Percentiles rank a stretch among this genome's conserved stretches.
Evolutionary conservation across 2,797 vertebrate genomes (phyloP).

Genomic region (Onychomys torridus): DNA sequence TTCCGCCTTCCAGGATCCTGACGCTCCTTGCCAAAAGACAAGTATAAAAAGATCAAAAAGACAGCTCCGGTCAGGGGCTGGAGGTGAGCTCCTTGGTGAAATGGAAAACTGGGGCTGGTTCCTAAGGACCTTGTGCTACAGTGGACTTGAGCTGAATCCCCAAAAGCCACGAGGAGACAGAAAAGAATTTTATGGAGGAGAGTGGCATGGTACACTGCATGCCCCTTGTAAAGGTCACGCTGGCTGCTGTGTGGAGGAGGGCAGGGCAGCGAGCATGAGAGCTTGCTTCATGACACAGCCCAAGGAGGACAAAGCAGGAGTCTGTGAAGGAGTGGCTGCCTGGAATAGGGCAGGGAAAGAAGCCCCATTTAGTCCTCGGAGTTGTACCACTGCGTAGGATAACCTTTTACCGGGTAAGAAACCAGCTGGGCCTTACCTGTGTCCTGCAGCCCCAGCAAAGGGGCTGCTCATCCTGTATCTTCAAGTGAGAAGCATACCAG

Average conservation of each 20-base stretch:
- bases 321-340: neutral
- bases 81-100: neutral
- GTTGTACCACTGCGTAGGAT: neutral
- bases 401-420: neutral
- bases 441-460: neutral
- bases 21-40: conserved; percentile 12
- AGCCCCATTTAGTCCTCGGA: neutral
- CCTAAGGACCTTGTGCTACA: neutral
- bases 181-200: neutral
- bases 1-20: neutral
- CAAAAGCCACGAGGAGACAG: neutral
- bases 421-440: neutral
- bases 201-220: neutral
- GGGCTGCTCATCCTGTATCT: neutral
- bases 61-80: neutral
- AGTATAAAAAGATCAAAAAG: neutral
- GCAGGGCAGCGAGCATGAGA: neutral
- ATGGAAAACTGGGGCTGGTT: too few species aligned
- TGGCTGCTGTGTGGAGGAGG: neutral
- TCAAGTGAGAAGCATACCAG: neutral
- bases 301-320: neutral
- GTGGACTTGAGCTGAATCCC: neutral
- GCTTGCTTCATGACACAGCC: neutral
- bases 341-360: neutral
- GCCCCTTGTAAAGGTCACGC: neutral